Conservation (phyloP, 2,797 vertebrate species). For the Pagetopsis macropterus region DNA sequence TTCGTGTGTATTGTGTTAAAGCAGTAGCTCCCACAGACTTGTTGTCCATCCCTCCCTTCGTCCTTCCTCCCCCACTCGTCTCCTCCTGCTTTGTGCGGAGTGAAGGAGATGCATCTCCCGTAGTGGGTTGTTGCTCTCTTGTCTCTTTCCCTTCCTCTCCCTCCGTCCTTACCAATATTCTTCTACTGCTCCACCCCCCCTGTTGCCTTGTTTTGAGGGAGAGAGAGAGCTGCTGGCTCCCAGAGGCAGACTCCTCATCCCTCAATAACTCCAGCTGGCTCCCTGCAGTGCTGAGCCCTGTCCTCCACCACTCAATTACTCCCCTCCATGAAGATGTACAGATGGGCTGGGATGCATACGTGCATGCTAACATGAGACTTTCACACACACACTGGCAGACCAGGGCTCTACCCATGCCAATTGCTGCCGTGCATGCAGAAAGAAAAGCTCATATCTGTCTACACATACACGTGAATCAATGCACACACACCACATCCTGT, state of each 20-base stretch:
- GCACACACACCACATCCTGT: conserved; percentile 12
- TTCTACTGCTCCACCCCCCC: conserved; percentile 27
- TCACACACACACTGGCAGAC: conserved; percentile 27
- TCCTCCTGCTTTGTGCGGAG: conserved; percentile 34
- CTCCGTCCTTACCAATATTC: conserved; percentile 32
- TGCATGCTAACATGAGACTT: conserved; percentile 17
- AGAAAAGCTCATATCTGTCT: conserved; percentile 29
- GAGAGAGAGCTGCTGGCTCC: conserved; percentile 54
- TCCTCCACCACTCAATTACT: conserved; percentile 81
- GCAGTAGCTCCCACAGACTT: conserved; percentile 32
- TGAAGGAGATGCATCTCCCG: conserved; percentile 51
- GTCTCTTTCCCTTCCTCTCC: conserved; percentile 14
- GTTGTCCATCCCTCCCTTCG: conserved; percentile 23
- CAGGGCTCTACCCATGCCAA: conserved; percentile 10
- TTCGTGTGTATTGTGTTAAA: conserved; percentile 25
- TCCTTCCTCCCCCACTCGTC: conserved; percentile 37
- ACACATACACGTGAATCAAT: conserved; percentile 8
- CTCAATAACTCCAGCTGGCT: conserved; percentile 76
- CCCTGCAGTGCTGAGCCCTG: conserved; percentile 74
- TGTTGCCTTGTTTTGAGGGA: conserved; percentile 59
- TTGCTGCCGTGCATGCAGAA: conserved; percentile 20
- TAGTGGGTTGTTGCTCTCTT: conserved; percentile 45
- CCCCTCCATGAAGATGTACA: conserved; percentile 72
- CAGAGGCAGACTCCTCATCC: conserved; percentile 77
- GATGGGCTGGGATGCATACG: conserved; percentile 64